Percentiles rank a stretch among this genome's conserved stretches.
Evolutionary conservation across 2,888 invertebrate genomes (phyloP).

Genomic region (Chaetogeoica ovagalla): DNA sequence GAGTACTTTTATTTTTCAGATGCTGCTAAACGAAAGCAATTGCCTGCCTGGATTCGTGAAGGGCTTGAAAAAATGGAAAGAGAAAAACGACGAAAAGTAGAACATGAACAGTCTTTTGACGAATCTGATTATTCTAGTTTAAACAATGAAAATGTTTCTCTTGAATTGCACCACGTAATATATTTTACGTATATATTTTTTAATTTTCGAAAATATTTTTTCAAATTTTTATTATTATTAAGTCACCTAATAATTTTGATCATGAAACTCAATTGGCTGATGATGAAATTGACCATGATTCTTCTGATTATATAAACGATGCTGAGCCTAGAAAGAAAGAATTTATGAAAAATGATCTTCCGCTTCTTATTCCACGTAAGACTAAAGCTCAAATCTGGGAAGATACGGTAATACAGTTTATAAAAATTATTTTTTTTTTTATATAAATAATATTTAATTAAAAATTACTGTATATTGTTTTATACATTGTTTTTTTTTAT

Average conservation of each 20-base stretch:
- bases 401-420: slow-evolving; percentile 60
- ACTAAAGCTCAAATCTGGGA: slow-evolving; percentile 67
- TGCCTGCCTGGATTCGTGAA: slow-evolving; percentile 98
- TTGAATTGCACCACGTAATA: slow-evolving; percentile 11
- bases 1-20: slow-evolving; percentile 62
- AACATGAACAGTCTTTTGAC: slow-evolving; percentile 71
- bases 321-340: slow-evolving; percentile 59
- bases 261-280: slow-evolving; percentile 18
- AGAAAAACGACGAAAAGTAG: slow-evolving; percentile 84
- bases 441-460: neutral
- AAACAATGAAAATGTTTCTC: slow-evolving; percentile 20
- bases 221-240: neutral
- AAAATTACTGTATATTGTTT: neutral
- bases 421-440: slow-evolving; percentile 29
- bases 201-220: neutral
- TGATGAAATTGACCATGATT: slow-evolving; percentile 23
- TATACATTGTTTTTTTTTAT: neutral
- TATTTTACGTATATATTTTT: neutral
- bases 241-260: slow-evolving; percentile 29
- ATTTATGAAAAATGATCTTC: slow-evolving; percentile 57
- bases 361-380: slow-evolving; percentile 53
- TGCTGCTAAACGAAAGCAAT: slow-evolving; percentile 81
- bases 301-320: slow-evolving; percentile 62
- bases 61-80: slow-evolving; percentile 97
- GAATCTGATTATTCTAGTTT: slow-evolving; percentile 25